A percentile compares a stretch with the other conserved stretches of the same genome.
These are phyloP conservation scores for Crocidura indochinensis DNA, from an alignment of 2,797 vertebrate species.

Conservation along the genomic window DNA sequence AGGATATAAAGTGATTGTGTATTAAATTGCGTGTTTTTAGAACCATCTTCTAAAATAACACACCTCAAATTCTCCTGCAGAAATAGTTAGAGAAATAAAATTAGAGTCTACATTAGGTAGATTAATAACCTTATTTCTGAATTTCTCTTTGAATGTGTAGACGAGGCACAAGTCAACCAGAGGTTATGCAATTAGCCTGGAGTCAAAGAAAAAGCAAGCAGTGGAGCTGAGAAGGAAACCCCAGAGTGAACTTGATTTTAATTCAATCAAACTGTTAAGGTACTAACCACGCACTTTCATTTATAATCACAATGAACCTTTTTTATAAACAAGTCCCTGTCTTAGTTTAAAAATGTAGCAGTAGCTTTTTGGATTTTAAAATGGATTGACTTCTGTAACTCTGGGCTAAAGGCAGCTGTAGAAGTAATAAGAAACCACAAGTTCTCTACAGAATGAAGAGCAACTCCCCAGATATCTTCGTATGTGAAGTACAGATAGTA, in stretches of 20 bases:
- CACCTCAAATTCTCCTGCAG: slow-evolving; percentile 66
- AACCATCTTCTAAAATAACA: slow-evolving; percentile 53
- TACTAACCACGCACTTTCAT: slow-evolving; percentile 80
- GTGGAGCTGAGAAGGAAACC: slow-evolving; percentile 81
- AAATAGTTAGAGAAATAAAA: slow-evolving; percentile 81
- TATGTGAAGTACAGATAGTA: slow-evolving; percentile 33
- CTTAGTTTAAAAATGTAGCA: slow-evolving; percentile 68
- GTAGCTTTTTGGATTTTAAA: slow-evolving; percentile 73
- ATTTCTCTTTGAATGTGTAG: slow-evolving; percentile 83
- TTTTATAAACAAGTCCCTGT: slow-evolving; percentile 82
- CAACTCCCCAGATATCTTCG: slow-evolving; percentile 17
- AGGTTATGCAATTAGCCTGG: slow-evolving; percentile 84
- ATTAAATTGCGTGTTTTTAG: slow-evolving; percentile 30
- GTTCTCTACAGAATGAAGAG: neutral
- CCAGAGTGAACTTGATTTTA: slow-evolving; percentile 82
- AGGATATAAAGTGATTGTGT: slow-evolving; percentile 36
- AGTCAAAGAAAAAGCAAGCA: slow-evolving; percentile 83
- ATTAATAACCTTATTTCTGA: slow-evolving; percentile 81
- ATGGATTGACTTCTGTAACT: slow-evolving; percentile 67
- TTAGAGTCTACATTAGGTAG: slow-evolving; percentile 73
- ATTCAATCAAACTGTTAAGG: slow-evolving; percentile 82
- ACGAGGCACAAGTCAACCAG: slow-evolving; percentile 83
- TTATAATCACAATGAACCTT: slow-evolving; percentile 83
- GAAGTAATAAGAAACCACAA: slow-evolving; percentile 65
- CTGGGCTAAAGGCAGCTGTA: slow-evolving; percentile 42